Evolutionary conservation across 2,113 vertebrate genomes (phyloP).

Genomic region (Grantiella picta): DNA sequence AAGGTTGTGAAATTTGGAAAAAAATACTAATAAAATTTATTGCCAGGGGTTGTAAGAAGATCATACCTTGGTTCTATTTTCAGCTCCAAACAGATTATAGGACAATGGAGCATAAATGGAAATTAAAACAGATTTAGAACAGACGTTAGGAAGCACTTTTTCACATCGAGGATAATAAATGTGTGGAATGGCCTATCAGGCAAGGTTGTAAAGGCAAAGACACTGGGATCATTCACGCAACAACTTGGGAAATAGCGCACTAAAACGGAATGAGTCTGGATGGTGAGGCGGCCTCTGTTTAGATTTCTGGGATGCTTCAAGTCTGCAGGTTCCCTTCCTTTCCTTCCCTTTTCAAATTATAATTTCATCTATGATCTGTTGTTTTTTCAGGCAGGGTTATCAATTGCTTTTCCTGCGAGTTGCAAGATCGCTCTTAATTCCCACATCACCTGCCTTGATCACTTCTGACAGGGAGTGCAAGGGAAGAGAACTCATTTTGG

Average conservation of each 20-base stretch:
- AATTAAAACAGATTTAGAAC: slow-evolving; percentile 69
- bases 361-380: neutral
- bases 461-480: neutral
- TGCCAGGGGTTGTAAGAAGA: slow-evolving; percentile 57
- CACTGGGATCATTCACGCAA: slow-evolving; percentile 29
- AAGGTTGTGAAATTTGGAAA: slow-evolving; percentile 58
- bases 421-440: neutral
- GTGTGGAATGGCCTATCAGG: slow-evolving; percentile 51
- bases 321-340: neutral
- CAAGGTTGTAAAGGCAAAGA: slow-evolving; percentile 55
- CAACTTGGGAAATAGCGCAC: slow-evolving; percentile 12
- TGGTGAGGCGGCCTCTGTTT: neutral
- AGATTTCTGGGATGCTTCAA: slow-evolving; percentile 10
- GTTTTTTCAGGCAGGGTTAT: neutral
- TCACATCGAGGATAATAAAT: slow-evolving; percentile 59
- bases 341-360: neutral
- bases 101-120: slow-evolving; percentile 67
- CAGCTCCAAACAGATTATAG: slow-evolving; percentile 62
- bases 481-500: neutral
- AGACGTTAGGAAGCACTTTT: slow-evolving; percentile 56
- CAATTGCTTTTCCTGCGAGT: neutral
- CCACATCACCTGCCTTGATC: neutral
- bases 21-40: slow-evolving; percentile 66
- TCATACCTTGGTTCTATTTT: slow-evolving; percentile 66
- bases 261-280: slow-evolving; percentile 19